A percentile compares a stretch with the other conserved stretches of the same genome.
phyloP scores from a whole-genome alignment of 2,888 invertebrate species.

The Euclidia mi region DNA sequence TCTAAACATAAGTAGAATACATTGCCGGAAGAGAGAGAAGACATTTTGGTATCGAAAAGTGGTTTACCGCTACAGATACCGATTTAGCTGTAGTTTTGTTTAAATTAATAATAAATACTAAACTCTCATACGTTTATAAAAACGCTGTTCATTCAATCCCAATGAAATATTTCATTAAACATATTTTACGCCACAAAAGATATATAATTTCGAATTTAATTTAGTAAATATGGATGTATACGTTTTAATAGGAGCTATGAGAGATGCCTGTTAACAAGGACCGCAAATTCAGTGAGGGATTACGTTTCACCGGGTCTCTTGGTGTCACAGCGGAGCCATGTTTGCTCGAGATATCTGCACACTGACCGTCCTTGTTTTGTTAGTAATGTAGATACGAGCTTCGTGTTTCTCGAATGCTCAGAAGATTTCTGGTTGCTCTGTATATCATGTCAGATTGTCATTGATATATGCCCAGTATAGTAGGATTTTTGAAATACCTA shows the following conservation, averaged over 20 bases:
- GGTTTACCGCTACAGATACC: too few species aligned
- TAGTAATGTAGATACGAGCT: conserved; percentile 38
- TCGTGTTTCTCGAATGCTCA: conserved; percentile 38
- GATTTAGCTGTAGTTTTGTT: too few species aligned
- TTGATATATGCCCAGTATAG: neutral
- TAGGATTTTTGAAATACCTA: too few species aligned
- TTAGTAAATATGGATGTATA: neutral
- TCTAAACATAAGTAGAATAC: too few species aligned
- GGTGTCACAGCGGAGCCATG: conserved; percentile 35
- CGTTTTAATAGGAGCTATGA: conserved; percentile 17
- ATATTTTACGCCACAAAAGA: too few species aligned
- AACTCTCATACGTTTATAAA: too few species aligned
- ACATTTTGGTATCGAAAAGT: too few species aligned
- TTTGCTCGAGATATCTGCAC: conserved; percentile 46
- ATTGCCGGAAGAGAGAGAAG: too few species aligned
- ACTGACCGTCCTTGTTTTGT: conserved; percentile 35
- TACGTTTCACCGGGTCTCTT: conserved; percentile 32
- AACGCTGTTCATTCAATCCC: too few species aligned
- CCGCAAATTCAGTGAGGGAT: conserved; percentile 51
- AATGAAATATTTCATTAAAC: too few species aligned
- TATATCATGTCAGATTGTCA: conserved; percentile 25
- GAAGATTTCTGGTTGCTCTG: conserved; percentile 29
- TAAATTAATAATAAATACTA: too few species aligned
- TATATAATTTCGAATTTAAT: conserved; percentile 5
- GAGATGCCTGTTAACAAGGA: conserved; percentile 28